phyloP scores from a whole-genome alignment of 2,113 vertebrate genomes.

The Chrysemys picta region DNA sequence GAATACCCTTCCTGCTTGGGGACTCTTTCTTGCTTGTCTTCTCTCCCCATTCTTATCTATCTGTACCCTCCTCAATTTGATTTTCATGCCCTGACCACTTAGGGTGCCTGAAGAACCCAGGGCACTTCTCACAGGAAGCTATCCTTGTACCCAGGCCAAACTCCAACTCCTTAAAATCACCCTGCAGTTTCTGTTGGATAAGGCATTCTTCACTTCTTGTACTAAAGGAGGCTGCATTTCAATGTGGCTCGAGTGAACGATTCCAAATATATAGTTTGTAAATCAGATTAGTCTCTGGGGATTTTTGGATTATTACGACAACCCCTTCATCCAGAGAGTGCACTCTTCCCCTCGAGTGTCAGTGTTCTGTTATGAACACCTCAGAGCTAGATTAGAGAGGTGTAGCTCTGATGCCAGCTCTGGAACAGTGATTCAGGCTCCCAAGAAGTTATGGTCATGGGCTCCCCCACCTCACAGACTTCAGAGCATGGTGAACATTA shows the following conservation, averaged over 20 bases:
- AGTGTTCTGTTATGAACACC: constrained; percentile 11
- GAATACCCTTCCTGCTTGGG: neutral
- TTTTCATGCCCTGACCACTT: neutral
- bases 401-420: neutral
- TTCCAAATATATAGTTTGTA: constrained; percentile 60
- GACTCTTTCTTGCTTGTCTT: too few relatives aligned
- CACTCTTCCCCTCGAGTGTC: constrained; percentile 41
- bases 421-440: neutral
- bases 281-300: constrained; percentile 43
- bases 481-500: neutral
- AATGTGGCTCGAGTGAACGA: constrained; percentile 41
- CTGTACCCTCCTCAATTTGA: neutral
- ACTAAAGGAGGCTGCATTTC: constrained; percentile 52
- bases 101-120: neutral
- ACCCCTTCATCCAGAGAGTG: constrained; percentile 29
- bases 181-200: constrained; percentile 40
- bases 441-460: neutral
- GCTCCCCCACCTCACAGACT: too few relatives aligned
- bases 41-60: too few relatives aligned
- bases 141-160: neutral
- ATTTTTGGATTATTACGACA: constrained; percentile 42
- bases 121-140: neutral
- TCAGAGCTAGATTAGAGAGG: neutral
- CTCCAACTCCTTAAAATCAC: constrained; percentile 49
- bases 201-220: constrained; percentile 36